Base-by-base conservation (phyloP, 2,888 invertebrate genomes). In the Achlya flavicornis region DNA sequence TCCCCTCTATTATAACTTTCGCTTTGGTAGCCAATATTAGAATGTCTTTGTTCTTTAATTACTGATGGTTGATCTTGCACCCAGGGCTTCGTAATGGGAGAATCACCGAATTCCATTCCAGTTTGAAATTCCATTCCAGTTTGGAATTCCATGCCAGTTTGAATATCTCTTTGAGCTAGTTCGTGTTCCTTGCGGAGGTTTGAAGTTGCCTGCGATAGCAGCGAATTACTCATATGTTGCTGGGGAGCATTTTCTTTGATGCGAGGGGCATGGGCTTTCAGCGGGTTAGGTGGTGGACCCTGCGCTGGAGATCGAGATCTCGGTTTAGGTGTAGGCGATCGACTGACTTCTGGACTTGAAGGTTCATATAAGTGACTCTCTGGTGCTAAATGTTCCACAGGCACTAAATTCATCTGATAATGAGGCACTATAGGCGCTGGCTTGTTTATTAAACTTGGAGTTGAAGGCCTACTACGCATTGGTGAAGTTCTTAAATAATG, bases 371-470 rank as follows among this genome's bases (percentile, higher is more conserved):
- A 80, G 71, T 95, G 95, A 57, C 94, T 92, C 77, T 95, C 94
- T 3, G 95, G 91, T 6, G 96, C 95, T 63, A 89, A 79, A 79
- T 95, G 95, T 79, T 96, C 95, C 58, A 95, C 95, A n/a, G 96
- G 94, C 43, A 96, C 95, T 73, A 97, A 92, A 85, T 96, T 96
- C 86, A 96, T 96, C 88, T 97, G 97, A 82, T 97, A 97, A 76
- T 95, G 95, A 10, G 97, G 97, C 73, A 97, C 95, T 61, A 95
- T 94, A 12, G 97, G 95, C 1, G 96, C 96, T 35, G 97, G 96
- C 86, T 96, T 96, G 81, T 96, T 97, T 65, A 95, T 96, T 89
- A 95, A 87, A 79, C 96, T 96, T 0, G 97, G 97, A 26, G 97
- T 97, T 66, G 94, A 92, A 5, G 97, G 94, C 64, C 96, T 92